Evolutionary conservation across 2,797 vertebrate genomes (phyloP), one percentile per base, ranked within the genome.

Genomic region (Prionace glauca): DNA sequence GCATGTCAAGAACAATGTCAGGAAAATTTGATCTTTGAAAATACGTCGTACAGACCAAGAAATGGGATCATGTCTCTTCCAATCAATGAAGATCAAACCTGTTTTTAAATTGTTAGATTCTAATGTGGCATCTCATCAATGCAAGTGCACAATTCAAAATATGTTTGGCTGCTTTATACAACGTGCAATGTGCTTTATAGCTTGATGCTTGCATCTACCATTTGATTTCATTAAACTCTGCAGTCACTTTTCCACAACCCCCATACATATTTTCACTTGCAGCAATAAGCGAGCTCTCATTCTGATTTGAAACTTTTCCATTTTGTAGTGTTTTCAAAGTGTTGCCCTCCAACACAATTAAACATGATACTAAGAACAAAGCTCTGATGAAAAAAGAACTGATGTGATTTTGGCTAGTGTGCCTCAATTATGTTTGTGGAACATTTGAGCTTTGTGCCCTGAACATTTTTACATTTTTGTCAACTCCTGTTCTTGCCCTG

Each of bases 11-110:
- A 69, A 22, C 50, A 94, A 45, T 45, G 22, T 94, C 41, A 94
- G 67, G 65, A 93, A 94, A 94, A 94, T 94, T 24, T 95, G 71
- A 95, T 77, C 45, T 77, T 56, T 95, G 45, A 94, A 93, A 26
- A 41, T n/a, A 69, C 1, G 2, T 93, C 62, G 2, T 45, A 74
- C 41, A 72, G 45, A 36, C 71, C 45, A 50, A 95, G 71, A 77
- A 95, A 60, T 0, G 12, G 72, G 24, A 74, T 95, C 1, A 12
- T 77, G 67, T 60, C 45, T 11, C 36, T 95, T n/a, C 45, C 18
- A 50, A 20, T 77, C 77, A 77, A 32, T 22, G 45, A 22, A 77
- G 29, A 60, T 95, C 93, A 95, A 77, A 45, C 69, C 67, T 41
- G 18, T 69, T 26, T 24, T 92, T 69, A 92, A 92, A 92, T n/a